phyloP scores from a whole-genome alignment of 1,140 invertebrate species.

The Leptopilina clavipes region DNA sequence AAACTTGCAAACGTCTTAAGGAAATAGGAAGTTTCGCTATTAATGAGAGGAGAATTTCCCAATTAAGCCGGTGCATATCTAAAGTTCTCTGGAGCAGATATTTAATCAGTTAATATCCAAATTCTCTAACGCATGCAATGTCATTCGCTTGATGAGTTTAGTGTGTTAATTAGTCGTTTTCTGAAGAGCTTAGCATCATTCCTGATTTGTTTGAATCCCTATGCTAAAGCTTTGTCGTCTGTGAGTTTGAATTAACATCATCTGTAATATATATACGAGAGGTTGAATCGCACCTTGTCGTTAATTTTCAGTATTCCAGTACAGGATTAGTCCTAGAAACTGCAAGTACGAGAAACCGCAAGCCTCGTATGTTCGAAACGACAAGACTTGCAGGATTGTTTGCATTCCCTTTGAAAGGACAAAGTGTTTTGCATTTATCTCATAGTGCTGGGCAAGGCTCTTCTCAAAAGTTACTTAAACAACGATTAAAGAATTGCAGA shows the following conservation, averaged over 20 bases:
- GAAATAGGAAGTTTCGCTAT: too few species aligned
- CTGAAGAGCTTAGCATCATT: not conserved
- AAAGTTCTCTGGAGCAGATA: not conserved
- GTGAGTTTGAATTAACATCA: conserved; percentile 35
- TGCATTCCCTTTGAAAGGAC: conserved; percentile 43
- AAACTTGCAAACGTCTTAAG: too few species aligned
- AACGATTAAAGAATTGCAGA: too few species aligned
- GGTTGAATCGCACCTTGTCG: not conserved
- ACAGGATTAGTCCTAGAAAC: conserved; percentile 25
- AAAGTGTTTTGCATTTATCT: not conserved
- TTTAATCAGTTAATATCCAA: conserved; percentile 1
- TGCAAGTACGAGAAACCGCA: conserved; percentile 57
- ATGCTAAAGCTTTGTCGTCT: conserved; percentile 37
- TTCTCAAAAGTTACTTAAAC: too few species aligned
- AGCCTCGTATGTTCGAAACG: conserved; percentile 53
- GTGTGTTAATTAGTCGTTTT: conserved; percentile 22
- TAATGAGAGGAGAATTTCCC: not conserved
- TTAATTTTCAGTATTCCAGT: conserved; percentile 43
- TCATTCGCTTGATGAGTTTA: conserved; percentile 33
- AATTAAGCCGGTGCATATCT: not conserved
- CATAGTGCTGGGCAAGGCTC: not conserved
- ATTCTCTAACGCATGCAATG: not conserved
- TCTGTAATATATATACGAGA: not conserved
- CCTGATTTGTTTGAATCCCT: conserved; percentile 4
- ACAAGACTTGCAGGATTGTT: conserved; percentile 56